These are phyloP conservation scores for Embiotoca jacksoni DNA, from an alignment of 2,113 vertebrate genomes.

Conservation along the genomic window DNA sequence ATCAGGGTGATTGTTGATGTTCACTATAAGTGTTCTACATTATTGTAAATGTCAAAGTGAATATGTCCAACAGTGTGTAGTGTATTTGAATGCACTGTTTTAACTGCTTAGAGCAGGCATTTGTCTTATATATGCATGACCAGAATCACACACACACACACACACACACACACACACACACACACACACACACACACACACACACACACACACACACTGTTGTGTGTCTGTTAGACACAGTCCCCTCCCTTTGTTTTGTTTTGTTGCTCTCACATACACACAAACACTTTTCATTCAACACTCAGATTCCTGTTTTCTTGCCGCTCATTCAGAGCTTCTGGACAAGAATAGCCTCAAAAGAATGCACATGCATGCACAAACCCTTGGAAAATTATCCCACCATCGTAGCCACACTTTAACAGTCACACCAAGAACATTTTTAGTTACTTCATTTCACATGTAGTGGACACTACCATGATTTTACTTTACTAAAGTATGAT, in stretches of 20 bases:
- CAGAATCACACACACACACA: slow-evolving; percentile 29
- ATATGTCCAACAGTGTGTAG: background rate
- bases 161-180: background rate
- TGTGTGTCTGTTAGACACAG: slow-evolving; percentile 1
- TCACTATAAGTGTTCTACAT: slow-evolving; percentile 21
- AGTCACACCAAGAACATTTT: background rate
- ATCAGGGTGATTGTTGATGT: slow-evolving; percentile 46
- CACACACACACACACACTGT: background rate
- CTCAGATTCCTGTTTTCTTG: slow-evolving; percentile 70
- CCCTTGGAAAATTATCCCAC: slow-evolving; percentile 10
- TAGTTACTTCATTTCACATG: background rate
- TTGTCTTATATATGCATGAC: slow-evolving; percentile 16
- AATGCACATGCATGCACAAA: slow-evolving; percentile 19
- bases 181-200: background rate
- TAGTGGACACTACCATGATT: background rate
- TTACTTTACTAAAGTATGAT: too few relatives aligned
- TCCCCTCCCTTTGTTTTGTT: background rate
- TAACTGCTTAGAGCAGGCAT: background rate
- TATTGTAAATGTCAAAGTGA: slow-evolving; percentile 24
- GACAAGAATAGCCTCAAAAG: slow-evolving; percentile 59
- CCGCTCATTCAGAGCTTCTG: slow-evolving; percentile 61
- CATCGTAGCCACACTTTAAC: background rate
- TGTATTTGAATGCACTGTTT: slow-evolving; percentile 3
- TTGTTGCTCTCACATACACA: slow-evolving; percentile 28
- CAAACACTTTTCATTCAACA: slow-evolving; percentile 57